Conservation (phyloP, 37 sponge, comb jelly and placozoan species). For the Cladorhizidae sp. region DNA sequence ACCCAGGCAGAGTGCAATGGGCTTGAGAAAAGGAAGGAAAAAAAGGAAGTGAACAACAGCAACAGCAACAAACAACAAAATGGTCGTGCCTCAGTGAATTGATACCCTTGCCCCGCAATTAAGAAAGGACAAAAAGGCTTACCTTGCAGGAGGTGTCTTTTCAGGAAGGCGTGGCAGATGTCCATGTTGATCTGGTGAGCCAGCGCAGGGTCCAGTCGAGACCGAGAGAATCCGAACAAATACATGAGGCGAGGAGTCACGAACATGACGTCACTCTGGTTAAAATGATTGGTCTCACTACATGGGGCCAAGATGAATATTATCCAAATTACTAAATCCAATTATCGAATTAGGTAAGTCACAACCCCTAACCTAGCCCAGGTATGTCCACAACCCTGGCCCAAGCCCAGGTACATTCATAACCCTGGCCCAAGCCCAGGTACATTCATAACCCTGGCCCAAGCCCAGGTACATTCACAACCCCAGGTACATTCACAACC, state of each 20-base stretch:
- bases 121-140: background rate
- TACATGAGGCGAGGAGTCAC: background rate
- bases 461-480: too few relatives aligned
- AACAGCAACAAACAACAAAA: too few relatives aligned
- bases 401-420: too few relatives aligned
- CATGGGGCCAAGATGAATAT: background rate
- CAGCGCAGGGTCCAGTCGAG: slow-evolving; percentile 16
- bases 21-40: too few relatives aligned
- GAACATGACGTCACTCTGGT: slow-evolving; percentile 21
- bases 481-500: background rate
- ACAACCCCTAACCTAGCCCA: too few relatives aligned
- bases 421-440: too few relatives aligned
- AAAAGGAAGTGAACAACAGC: too few relatives aligned
- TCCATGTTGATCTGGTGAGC: slow-evolving; percentile 52
- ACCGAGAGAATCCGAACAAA: background rate
- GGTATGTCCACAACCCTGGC: too few relatives aligned
- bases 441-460: too few relatives aligned
- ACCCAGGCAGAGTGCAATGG: too few relatives aligned
- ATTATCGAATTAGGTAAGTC: background rate
- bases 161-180: slow-evolving; percentile 60
- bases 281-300: slow-evolving; percentile 49
- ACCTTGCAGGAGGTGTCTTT: slow-evolving; percentile 64
- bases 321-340: background rate
- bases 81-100: too few relatives aligned
- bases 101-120: too few relatives aligned